Conservation (phyloP, 2,888 invertebrate genomes). For the Morinoia aosen region DNA sequence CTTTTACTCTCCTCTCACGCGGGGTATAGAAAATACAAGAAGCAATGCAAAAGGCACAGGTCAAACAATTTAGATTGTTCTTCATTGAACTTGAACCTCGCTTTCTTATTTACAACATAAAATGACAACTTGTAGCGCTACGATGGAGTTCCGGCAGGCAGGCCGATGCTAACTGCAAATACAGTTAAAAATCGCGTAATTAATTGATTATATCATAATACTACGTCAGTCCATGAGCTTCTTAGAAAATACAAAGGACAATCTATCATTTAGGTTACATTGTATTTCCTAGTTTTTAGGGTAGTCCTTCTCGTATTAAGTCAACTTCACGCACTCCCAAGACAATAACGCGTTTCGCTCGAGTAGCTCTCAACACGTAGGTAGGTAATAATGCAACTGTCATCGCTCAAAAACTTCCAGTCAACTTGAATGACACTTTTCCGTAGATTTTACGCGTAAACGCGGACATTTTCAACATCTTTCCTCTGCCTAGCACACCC, state of each 20-base stretch:
- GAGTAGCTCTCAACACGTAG: background rate
- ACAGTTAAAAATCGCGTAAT: background rate
- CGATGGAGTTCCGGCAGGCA: background rate
- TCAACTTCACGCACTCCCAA: background rate
- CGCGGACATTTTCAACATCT: background rate
- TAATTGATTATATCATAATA: background rate
- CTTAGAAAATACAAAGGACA: constrained; percentile 30
- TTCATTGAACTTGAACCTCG: background rate
- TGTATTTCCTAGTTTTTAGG: constrained; percentile 4
- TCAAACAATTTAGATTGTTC: background rate
- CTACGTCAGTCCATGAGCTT: background rate
- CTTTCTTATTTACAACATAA: background rate
- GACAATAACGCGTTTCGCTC: background rate
- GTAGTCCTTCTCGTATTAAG: background rate
- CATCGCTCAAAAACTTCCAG: background rate
- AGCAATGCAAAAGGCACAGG: background rate
- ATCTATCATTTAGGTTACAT: background rate
- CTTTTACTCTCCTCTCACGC: no score
- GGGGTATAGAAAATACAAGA: background rate
- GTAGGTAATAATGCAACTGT: background rate
- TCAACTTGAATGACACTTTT: background rate
- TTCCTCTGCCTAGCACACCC: background rate
- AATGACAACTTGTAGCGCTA: background rate
- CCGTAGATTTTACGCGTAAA: background rate
- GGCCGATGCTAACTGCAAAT: background rate